Percentiles rank a stretch among this genome's conserved stretches.
Evolutionary conservation across 2,888 invertebrate genomes (phyloP).

Genomic region (Euzetes globulus): DNA sequence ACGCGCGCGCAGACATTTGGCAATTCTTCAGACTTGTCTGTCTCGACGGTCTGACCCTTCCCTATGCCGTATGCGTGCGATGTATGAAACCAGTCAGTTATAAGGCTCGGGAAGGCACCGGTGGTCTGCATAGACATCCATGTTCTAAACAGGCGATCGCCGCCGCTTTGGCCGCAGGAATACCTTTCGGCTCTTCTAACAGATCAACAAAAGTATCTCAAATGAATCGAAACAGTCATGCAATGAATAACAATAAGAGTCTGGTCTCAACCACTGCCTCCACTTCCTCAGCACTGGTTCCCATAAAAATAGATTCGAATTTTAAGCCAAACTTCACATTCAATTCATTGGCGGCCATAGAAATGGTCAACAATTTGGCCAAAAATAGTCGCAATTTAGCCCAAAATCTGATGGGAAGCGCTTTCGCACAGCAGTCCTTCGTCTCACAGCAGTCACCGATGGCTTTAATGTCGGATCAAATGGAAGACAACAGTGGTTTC

Average conservation of each 20-base stretch:
- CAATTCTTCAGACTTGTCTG: constrained; percentile 26
- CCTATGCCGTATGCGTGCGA: constrained; percentile 29
- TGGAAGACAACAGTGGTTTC: neutral
- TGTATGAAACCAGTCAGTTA: constrained; percentile 33
- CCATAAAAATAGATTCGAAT: neutral
- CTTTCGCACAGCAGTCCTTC: neutral
- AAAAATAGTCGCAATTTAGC: constrained; percentile 9
- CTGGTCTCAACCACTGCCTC: neutral
- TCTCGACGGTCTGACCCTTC: constrained; percentile 21
- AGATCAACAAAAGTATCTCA: neutral
- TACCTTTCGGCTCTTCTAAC: neutral
- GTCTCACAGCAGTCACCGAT: neutral
- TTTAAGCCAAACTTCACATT: constrained; percentile 1
- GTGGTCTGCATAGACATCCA: constrained; percentile 30
- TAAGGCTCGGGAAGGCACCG: constrained; percentile 25
- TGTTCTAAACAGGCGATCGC: constrained; percentile 22
- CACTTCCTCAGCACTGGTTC: neutral
- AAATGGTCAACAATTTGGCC: constrained; percentile 16
- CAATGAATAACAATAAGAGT: neutral
- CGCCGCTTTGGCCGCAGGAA: constrained; percentile 6
- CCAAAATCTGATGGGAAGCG: neutral
- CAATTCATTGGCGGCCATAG: constrained; percentile 21
- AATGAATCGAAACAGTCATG: neutral
- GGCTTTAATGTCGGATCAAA: neutral
- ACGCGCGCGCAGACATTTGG: constrained; percentile 33